A percentile compares a stretch with the other conserved stretches of the same genome.
These are phyloP conservation scores for Numida meleagris DNA, from an alignment of 2,113 vertebrate species.

Conservation along the genomic window DNA sequence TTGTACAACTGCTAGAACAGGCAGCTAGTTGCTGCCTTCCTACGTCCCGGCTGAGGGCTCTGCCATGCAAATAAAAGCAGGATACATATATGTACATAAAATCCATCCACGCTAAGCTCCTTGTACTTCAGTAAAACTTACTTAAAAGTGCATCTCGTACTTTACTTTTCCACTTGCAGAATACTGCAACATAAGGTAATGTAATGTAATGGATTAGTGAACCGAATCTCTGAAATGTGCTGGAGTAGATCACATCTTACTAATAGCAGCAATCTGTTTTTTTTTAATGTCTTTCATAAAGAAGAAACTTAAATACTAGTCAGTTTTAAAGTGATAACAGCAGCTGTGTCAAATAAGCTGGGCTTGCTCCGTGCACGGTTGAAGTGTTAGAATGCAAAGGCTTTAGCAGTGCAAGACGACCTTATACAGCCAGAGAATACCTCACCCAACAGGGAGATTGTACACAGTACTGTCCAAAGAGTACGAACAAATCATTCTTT, in stretches of 20 bases:
- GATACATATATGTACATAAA: background rate
- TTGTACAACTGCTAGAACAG: background rate
- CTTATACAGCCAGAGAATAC: background rate
- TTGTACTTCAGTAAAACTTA: background rate
- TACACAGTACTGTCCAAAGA: background rate
- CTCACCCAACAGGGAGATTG: background rate
- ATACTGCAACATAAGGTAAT: background rate
- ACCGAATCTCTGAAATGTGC: background rate
- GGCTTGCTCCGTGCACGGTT: background rate
- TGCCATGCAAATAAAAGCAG: background rate
- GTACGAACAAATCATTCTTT: background rate
- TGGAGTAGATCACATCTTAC: slow-evolving; percentile 2
- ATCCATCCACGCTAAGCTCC: background rate
- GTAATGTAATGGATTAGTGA: background rate
- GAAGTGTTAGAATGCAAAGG: background rate
- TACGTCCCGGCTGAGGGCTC: background rate
- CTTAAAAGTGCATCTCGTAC: background rate
- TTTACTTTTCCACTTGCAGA: background rate
- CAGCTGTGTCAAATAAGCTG: background rate
- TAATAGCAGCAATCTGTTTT: background rate
- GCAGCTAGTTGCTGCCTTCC: too few relatives aligned
- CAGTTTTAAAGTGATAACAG: background rate
- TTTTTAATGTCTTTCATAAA: background rate
- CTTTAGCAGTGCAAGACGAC: background rate
- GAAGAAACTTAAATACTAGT: background rate